These are phyloP conservation scores for Neodiprion fabricii DNA, from an alignment of 1,140 invertebrate genomes.

Conservation along the genomic window DNA sequence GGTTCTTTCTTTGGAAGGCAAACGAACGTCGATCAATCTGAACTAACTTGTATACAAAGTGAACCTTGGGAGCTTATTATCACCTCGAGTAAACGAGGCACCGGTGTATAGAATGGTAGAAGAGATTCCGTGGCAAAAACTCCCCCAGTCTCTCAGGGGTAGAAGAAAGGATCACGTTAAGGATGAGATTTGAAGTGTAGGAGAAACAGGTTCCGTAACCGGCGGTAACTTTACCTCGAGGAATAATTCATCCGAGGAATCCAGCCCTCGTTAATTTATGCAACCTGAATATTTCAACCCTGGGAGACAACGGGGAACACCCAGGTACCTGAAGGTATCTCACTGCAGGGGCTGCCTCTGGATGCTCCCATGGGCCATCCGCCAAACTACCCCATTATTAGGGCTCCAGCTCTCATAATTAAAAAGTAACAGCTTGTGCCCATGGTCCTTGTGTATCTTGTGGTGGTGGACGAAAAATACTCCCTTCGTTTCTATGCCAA, in stretches of 20 bases:
- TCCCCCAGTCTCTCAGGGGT: background rate
- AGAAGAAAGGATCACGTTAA: background rate
- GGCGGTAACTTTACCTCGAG: background rate
- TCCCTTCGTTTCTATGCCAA: no score
- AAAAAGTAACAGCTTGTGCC: constrained; percentile 6
- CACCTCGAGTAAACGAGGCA: no score
- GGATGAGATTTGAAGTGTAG: background rate
- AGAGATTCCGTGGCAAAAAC: background rate
- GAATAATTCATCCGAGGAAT: constrained; percentile 4
- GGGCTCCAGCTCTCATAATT: background rate
- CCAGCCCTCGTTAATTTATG: background rate
- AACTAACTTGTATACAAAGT: no score
- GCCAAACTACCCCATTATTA: background rate
- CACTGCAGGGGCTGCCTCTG: background rate
- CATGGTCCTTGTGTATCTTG: background rate
- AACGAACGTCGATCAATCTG: no score
- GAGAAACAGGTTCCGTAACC: background rate
- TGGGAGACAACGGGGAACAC: background rate
- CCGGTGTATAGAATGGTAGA: no score
- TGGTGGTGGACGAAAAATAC: no score
- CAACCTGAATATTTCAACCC: background rate
- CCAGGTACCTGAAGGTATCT: background rate
- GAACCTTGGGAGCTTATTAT: no score
- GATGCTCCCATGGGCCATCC: background rate
- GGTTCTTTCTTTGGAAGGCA: no score